Percentiles rank a stretch among this genome's conserved stretches.
phyloP scores from a whole-genome alignment of 2,888 invertebrate genomes.

The Laspeyria flexula region DNA sequence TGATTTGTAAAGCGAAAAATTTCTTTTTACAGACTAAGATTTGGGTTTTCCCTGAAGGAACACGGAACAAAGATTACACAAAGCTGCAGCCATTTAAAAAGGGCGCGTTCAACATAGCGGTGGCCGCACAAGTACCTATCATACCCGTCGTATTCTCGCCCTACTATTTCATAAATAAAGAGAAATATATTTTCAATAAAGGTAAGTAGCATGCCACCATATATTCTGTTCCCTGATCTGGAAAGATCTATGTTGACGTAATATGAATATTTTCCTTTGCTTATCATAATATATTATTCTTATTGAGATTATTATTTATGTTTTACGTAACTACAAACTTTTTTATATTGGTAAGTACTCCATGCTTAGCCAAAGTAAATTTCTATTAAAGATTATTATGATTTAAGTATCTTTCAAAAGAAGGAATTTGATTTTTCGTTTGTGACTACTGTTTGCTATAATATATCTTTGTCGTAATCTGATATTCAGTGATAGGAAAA shows the following conservation, averaged over 20 bases:
- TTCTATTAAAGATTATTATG: not conserved
- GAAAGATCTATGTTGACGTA: slow-evolving; percentile 19
- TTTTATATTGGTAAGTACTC: not conserved
- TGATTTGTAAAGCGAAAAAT: slow-evolving; percentile 12
- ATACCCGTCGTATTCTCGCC: slow-evolving; percentile 89
- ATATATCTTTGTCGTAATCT: no score
- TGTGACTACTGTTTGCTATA: no score
- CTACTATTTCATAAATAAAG: slow-evolving; percentile 83
- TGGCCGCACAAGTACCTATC: slow-evolving; percentile 88
- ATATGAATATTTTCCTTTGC: slow-evolving; percentile 14
- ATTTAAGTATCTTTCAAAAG: no score
- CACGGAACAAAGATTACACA: slow-evolving; percentile 80
- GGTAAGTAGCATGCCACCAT: slow-evolving; percentile 37
- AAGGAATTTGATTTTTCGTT: no score
- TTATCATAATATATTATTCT: slow-evolving; percentile 8
- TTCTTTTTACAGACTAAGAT: slow-evolving; percentile 84
- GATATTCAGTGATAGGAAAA: slow-evolving; percentile 6
- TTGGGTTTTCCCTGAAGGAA: slow-evolving; percentile 91
- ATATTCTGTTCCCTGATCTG: slow-evolving; percentile 12
- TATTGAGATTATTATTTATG: slow-evolving; percentile 16
- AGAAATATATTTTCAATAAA: slow-evolving; percentile 69
- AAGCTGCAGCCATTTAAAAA: slow-evolving; percentile 89
- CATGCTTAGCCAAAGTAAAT: not conserved
- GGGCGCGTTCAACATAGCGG: slow-evolving; percentile 90
- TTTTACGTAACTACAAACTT: not conserved